These are phyloP conservation scores for Lepilemur septentrionalis DNA, from an alignment of 2,797 vertebrate species.

Conservation along the genomic window DNA sequence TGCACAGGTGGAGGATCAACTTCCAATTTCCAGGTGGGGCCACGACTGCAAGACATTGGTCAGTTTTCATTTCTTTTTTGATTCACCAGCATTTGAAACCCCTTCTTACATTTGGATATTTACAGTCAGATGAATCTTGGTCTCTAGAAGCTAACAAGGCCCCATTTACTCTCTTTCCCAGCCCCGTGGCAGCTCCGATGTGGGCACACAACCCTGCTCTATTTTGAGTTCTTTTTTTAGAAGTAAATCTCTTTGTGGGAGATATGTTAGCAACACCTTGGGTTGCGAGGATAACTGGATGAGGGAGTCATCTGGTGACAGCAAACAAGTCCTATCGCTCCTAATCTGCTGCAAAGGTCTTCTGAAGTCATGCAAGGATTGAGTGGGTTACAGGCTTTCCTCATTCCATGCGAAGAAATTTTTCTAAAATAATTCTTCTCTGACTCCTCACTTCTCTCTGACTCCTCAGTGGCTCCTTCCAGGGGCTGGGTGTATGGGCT, in stretches of 20 bases:
- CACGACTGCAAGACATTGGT: not conserved
- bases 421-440: not conserved
- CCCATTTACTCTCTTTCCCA: not conserved
- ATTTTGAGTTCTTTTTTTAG: not conserved
- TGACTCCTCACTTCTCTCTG: not conserved
- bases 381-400: not conserved
- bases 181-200: not conserved
- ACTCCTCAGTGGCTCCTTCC: not conserved
- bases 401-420: not conserved
- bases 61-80: not conserved
- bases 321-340: not conserved
- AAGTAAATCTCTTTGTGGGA: not conserved
- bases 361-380: not conserved
- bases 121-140: not conserved
- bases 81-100: not conserved
- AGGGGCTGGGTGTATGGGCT: not conserved
- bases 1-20: not conserved
- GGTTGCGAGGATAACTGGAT: not conserved
- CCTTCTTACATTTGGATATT: not conserved
- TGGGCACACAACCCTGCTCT: not conserved
- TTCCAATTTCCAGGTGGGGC: not conserved
- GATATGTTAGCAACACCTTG: not conserved
- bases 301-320: not conserved
- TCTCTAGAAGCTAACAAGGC: not conserved
- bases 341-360: not conserved